Evolutionary conservation across 2,113 vertebrate species (phyloP).

Genomic region (Ariopsis seemanni): DNA sequence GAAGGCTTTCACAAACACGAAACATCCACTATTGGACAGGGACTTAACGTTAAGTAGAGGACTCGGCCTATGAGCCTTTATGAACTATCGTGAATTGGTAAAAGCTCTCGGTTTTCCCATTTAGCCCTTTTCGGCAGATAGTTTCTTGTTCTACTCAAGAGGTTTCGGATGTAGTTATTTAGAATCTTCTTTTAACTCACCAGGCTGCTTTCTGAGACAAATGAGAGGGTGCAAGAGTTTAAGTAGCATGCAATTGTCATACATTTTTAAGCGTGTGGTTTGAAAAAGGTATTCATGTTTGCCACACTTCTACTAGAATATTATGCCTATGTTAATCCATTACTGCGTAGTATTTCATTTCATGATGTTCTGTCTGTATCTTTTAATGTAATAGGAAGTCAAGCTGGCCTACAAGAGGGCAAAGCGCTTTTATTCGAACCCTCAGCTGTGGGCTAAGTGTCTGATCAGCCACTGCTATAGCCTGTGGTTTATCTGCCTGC

Average conservation of each 20-base stretch:
- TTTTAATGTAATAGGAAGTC: constrained; percentile 80
- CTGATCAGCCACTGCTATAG: constrained; percentile 96
- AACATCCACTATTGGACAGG: background rate
- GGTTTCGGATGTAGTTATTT: background rate
- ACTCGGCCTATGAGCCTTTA: background rate
- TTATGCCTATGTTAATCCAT: background rate
- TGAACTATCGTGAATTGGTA: background rate
- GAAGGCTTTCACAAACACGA: background rate
- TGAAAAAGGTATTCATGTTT: background rate
- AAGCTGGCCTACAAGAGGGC: constrained; percentile 94
- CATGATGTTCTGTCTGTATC: background rate
- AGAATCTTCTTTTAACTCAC: background rate
- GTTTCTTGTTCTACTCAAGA: background rate
- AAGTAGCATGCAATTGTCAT: background rate
- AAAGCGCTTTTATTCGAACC: constrained; percentile 82
- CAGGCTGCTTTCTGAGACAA: background rate
- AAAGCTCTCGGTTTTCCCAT: background rate
- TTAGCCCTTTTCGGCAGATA: background rate
- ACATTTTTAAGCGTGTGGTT: background rate
- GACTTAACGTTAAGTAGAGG: background rate
- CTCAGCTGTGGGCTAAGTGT: constrained; percentile 89
- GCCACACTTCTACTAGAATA: background rate
- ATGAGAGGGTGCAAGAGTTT: background rate
- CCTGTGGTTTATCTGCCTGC: constrained; percentile 97
- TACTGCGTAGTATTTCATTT: background rate